phyloP scores from a whole-genome alignment of 2,113 vertebrate genomes.

The Pelobates fuscus region DNA sequence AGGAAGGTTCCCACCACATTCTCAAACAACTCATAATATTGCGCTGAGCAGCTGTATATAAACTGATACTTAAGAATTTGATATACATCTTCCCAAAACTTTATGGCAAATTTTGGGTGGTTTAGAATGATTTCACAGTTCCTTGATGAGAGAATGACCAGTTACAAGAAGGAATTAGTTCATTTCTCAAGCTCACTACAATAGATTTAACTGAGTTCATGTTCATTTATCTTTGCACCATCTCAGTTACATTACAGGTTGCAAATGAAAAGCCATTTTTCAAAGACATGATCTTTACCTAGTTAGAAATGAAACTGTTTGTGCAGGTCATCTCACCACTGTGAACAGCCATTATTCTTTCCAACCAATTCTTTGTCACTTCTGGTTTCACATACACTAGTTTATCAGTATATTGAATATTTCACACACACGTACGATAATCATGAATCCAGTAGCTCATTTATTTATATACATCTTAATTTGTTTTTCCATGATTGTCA shows the following conservation, averaged over 20 bases:
- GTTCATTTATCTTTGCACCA: constrained; percentile 64
- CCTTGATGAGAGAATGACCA: constrained; percentile 62
- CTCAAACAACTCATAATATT: constrained; percentile 53
- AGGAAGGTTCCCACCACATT: constrained; percentile 54
- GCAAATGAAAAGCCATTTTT: constrained; percentile 69
- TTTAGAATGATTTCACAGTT: constrained; percentile 70
- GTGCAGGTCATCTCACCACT: constrained; percentile 43
- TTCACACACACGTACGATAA: too few species aligned
- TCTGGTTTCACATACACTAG: neutral
- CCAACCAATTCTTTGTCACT: neutral
- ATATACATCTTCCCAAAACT: constrained; percentile 54
- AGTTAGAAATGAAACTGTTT: constrained; percentile 57
- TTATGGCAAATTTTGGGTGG: constrained; percentile 47
- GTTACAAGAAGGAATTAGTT: constrained; percentile 62
- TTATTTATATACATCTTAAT: too few species aligned
- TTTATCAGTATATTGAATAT: too few species aligned
- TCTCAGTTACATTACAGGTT: constrained; percentile 66
- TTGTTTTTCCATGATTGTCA: too few species aligned
- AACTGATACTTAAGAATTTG: constrained; percentile 64
- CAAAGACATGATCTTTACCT: constrained; percentile 60
- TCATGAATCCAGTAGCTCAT: too few species aligned
- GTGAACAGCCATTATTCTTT: constrained; percentile 53
- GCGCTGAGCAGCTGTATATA: constrained; percentile 64
- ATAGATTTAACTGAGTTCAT: constrained; percentile 58
- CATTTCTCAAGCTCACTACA: constrained; percentile 65